These are phyloP conservation scores for Epinotia brunnichana DNA, from an alignment of 2,888 invertebrate species.

Conservation along the genomic window DNA sequence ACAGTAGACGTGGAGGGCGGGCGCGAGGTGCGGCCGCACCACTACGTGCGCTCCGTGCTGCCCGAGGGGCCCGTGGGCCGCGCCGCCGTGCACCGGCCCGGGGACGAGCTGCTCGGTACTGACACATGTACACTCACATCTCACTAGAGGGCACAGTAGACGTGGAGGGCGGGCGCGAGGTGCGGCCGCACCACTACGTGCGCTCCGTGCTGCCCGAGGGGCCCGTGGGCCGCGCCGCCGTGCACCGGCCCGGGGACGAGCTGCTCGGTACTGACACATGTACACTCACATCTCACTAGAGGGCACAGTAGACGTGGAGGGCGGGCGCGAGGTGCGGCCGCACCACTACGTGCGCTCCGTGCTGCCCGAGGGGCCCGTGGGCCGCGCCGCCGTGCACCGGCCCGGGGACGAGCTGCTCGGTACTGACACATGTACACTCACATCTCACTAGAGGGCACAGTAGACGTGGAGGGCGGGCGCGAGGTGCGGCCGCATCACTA, in stretches of 20 bases:
- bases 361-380: conserved; percentile 98
- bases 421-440: conserved; percentile 86
- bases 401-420: conserved; percentile 97
- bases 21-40: conserved; percentile 98
- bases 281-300: conserved; percentile 97
- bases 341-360: conserved; percentile 99
- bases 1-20: conserved; percentile 99
- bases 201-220: conserved; percentile 98
- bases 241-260: conserved; percentile 97
- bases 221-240: conserved; percentile 96
- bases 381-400: conserved; percentile 92
- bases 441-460: conserved; percentile 98
- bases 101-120: conserved; percentile 94
- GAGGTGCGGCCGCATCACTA: conserved; percentile 99
- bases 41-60: conserved; percentile 98
- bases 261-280: conserved; percentile 84
- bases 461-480: conserved; percentile 98
- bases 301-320: conserved; percentile 99
- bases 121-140: conserved; percentile 90
- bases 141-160: conserved; percentile 99
- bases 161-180: conserved; percentile 98
- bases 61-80: conserved; percentile 99
- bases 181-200: conserved; percentile 99
- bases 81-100: conserved; percentile 93
- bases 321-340: conserved; percentile 97